phyloP scores from a whole-genome alignment of 2,888 invertebrate species.

The Polymixis flavicincta region DNA sequence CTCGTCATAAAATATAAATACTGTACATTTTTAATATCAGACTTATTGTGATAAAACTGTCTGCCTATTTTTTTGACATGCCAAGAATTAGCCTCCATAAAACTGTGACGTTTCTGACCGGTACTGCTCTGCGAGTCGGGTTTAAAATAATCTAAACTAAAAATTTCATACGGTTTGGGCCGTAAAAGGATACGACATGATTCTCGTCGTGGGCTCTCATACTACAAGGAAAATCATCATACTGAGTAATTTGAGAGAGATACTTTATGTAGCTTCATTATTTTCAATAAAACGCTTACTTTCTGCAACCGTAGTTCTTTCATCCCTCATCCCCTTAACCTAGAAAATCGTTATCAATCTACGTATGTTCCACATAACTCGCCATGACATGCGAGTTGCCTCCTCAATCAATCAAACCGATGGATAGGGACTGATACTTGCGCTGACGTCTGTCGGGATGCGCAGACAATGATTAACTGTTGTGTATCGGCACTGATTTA shows the following conservation, averaged over 20 bases:
- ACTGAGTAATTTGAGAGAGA: background rate
- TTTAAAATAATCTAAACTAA: background rate
- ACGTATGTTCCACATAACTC: constrained; percentile 28
- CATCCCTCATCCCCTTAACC: background rate
- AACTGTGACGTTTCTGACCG: background rate
- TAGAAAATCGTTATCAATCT: constrained; percentile 13
- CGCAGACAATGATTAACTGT: constrained; percentile 51
- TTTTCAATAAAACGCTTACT: background rate
- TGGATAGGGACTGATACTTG: constrained; percentile 28
- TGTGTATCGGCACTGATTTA: constrained; percentile 34
- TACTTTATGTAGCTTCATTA: background rate
- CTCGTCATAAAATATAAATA: too few species aligned
- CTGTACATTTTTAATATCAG: background rate
- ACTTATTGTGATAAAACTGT: background rate
- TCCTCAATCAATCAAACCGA: constrained; percentile 48
- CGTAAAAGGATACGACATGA: background rate
- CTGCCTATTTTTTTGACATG: background rate
- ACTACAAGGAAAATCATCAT: background rate
- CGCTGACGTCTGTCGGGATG: constrained; percentile 27
- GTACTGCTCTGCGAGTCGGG: background rate
- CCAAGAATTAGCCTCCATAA: background rate
- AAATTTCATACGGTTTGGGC: background rate
- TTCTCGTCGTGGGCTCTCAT: background rate
- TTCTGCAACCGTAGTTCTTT: background rate
- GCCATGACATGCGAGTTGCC: constrained; percentile 38